Evolutionary conservation across 2,888 invertebrate genomes (phyloP).

Genomic region (Chalcis sispes): DNA sequence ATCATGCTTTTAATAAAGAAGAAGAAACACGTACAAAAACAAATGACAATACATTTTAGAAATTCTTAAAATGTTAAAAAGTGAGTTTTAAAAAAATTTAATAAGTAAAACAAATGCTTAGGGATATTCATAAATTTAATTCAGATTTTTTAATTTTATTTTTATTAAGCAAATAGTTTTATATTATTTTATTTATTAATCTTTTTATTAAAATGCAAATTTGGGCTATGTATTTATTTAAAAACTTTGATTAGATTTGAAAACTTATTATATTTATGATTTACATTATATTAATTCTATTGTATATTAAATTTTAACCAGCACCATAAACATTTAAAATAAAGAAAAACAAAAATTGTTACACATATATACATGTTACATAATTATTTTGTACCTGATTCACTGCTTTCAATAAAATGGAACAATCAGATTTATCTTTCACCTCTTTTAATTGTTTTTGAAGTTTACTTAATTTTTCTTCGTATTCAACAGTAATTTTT

Average conservation of each 20-base stretch:
- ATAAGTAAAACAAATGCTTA: background rate
- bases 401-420: conserved; percentile 56
- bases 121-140: background rate
- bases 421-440: conserved; percentile 56
- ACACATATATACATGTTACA: background rate
- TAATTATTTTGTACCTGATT: conserved; percentile 66
- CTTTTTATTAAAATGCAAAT: too few relatives aligned
- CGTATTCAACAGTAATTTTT: conserved; percentile 57
- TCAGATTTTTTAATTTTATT: background rate
- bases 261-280: too few relatives aligned
- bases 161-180: background rate
- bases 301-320: conserved; percentile 30
- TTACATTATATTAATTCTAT: conserved; percentile 1
- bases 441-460: conserved; percentile 58
- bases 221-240: too few relatives aligned
- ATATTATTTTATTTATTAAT: too few relatives aligned
- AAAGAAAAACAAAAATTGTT: conserved; percentile 4
- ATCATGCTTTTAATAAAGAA: conserved; percentile 34
- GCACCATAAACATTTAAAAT: conserved; percentile 38
- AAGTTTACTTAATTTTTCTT: conserved; percentile 62
- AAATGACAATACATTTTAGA: background rate
- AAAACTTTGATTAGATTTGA: too few relatives aligned
- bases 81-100: background rate
- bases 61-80: background rate
- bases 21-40: background rate